These are phyloP conservation scores for Neomonachus schauinslandi DNA, from an alignment of 2,113 vertebrate species.

Conservation along the genomic window DNA sequence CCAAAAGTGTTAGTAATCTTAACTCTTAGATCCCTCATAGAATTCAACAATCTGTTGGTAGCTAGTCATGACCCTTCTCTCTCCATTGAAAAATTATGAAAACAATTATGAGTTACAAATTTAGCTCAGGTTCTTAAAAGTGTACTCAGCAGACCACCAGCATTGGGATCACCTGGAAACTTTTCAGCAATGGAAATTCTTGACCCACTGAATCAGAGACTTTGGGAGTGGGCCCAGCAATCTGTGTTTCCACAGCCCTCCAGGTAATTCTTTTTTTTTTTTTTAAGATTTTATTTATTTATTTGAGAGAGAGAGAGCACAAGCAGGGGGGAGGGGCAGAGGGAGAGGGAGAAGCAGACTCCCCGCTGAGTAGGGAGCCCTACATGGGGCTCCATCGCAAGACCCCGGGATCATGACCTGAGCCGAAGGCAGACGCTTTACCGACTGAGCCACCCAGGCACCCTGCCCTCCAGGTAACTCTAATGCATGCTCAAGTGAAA, in stretches of 20 bases:
- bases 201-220: neutral
- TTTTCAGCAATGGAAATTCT: conserved; percentile 49
- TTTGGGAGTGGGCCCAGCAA: neutral
- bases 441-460: neutral
- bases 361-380: neutral
- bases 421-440: neutral
- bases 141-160: neutral
- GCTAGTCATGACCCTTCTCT: neutral
- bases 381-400: neutral
- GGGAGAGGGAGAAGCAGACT: neutral
- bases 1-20: neutral
- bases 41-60: neutral
- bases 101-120: neutral
- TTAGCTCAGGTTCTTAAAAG: neutral
- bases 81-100: neutral
- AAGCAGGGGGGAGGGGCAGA: neutral
- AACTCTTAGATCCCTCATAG: neutral
- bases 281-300: neutral
- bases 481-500: neutral
- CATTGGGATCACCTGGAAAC: neutral
- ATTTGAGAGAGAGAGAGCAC: neutral
- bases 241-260: neutral
- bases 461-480: neutral
- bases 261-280: neutral
- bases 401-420: neutral